Evolutionary conservation across 2,113 vertebrate genomes (phyloP), one percentile per base, ranked within the genome.

Genomic region (Etheostoma cragini): DNA sequence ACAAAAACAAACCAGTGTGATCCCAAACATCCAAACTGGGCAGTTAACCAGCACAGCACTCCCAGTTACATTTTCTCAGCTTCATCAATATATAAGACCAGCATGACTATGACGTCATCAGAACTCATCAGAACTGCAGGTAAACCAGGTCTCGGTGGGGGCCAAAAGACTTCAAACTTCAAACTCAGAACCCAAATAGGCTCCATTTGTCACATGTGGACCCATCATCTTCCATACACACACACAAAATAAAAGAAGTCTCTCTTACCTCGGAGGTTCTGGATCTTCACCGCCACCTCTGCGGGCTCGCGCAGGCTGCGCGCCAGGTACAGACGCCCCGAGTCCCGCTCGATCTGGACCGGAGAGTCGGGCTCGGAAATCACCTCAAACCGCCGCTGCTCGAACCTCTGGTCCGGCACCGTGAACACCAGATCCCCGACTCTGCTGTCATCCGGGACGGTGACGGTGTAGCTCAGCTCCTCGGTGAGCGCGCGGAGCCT

Each of bases 381-480:
- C 87, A 96, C 74, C 84, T 97, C 95, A 88, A 97, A 97, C 94
- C 96, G 94, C 4, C 89, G 93, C 61, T 92, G 93, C 67, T 92
- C 72, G 60, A 95, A 96, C 73, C 82, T 92, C 72, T 89, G 90
- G 67, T 94, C 95, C 26, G 96, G 96, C 11, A 97, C 91, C 14
- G 95, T 97, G 92, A 96, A 97, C 19, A 97, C 91, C 72, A 95
- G 83, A 72, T 96, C 96, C 1, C 97, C 96, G 52, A 93, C 89
- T 19, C 91, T 72, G 8, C 89, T 91, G 45, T 94, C 92, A 22
- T 88, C 92, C 3, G 96, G 90, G 7, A 96, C 93, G 2, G 89
- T 90, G n/a, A 97, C 95, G 1, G 92, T 95, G 91, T 96, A 95
- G 63, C 76, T 86, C 26, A 89, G 72, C 53, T 95, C 94, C 46